Conservation (phyloP, 2,888 invertebrate species). For the Graphium colonna region DNA sequence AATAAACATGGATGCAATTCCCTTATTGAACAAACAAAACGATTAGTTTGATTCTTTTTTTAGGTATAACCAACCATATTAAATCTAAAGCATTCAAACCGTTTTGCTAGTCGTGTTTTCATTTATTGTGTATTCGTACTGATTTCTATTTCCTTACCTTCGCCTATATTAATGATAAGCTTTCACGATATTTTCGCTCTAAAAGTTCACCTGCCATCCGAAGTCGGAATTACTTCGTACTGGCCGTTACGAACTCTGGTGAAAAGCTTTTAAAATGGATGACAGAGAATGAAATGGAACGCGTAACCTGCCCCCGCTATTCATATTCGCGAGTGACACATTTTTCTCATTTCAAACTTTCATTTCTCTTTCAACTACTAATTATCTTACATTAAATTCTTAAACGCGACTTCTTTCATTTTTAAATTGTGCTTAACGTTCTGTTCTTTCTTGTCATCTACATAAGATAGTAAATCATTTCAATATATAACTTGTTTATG, state of each 20-base stretch:
- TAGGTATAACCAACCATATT: too few relatives aligned
- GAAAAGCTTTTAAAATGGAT: background rate
- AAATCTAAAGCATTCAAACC: too few relatives aligned
- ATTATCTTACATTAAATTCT: background rate
- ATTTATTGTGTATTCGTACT: too few relatives aligned
- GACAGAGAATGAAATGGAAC: background rate
- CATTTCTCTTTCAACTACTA: background rate
- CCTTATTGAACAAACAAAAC: too few relatives aligned
- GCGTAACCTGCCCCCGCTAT: background rate
- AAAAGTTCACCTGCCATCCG: background rate
- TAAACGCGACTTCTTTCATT: background rate
- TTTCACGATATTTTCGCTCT: background rate
- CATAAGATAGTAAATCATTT: background rate
- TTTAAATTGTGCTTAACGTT: background rate
- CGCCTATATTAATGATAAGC: too few relatives aligned
- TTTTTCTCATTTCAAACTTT: background rate
- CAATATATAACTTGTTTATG: background rate
- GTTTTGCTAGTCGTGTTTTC: too few relatives aligned
- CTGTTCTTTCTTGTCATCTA: background rate
- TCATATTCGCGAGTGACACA: background rate
- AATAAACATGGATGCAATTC: too few relatives aligned
- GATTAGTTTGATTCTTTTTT: too few relatives aligned
- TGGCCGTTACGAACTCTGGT: background rate
- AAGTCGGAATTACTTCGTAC: background rate
- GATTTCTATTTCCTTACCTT: too few relatives aligned